These are phyloP conservation scores for Dermatemys mawii DNA, from an alignment of 2,113 vertebrate genomes.

Conservation along the genomic window DNA sequence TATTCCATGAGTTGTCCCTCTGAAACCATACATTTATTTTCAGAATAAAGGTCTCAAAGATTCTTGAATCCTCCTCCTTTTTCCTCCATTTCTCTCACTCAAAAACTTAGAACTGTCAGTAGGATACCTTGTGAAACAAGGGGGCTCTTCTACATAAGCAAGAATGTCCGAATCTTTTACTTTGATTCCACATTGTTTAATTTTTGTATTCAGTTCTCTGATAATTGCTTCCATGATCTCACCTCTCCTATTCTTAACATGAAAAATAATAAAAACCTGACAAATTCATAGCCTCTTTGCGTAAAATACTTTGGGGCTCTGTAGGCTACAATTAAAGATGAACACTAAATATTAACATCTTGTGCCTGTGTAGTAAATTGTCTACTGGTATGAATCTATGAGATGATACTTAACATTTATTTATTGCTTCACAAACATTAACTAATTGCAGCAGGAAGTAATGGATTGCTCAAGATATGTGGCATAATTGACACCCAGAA, in stretches of 20 bases:
- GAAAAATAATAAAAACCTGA: neutral
- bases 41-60: neutral
- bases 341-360: neutral
- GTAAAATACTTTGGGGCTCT: neutral
- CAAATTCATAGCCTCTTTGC: neutral
- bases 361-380: neutral
- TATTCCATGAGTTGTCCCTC: neutral
- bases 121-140: accelerated
- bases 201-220: neutral
- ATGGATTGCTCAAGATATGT: neutral
- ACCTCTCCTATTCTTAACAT: neutral
- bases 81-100: neutral
- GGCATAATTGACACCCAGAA: neutral
- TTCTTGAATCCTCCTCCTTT: neutral
- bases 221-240: neutral
- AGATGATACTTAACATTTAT: neutral
- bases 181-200: neutral
- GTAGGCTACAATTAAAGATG: neutral
- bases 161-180: neutral
- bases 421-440: neutral
- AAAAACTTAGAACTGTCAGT: neutral
- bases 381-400: neutral
- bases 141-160: neutral
- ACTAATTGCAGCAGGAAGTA: neutral
- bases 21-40: neutral